phyloP scores from a whole-genome alignment of 2,888 invertebrate species.

The Polietes domitor region DNA sequence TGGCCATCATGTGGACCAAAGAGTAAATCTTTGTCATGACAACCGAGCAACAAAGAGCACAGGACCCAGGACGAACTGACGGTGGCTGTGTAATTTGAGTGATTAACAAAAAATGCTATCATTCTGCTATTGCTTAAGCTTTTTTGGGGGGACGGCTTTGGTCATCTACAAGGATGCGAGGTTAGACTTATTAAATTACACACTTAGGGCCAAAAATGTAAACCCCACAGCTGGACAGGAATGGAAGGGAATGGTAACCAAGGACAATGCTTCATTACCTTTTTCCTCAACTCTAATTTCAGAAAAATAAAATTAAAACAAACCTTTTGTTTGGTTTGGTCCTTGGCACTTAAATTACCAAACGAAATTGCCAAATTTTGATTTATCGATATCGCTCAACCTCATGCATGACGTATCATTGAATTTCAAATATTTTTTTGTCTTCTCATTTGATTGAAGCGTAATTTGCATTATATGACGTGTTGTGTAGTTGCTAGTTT shows the following conservation, averaged over 20 bases:
- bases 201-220: background rate
- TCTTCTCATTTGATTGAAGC: conserved; percentile 57
- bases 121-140: background rate
- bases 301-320: background rate
- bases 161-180: background rate
- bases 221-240: background rate
- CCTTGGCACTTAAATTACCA: conserved; percentile 13
- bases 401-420: background rate
- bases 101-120: conserved; percentile 26
- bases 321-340: background rate
- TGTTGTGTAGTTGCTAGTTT: conserved; percentile 15
- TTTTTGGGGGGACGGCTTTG: background rate
- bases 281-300: background rate
- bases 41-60: background rate
- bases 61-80: too few relatives aligned
- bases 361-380: conserved; percentile 9
- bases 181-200: conserved; percentile 34
- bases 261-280: background rate
- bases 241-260: background rate
- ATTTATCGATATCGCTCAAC: conserved; percentile 1
- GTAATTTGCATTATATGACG: conserved; percentile 55
- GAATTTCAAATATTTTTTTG: conserved; percentile 23
- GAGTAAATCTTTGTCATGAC: conserved; percentile 42
- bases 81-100: conserved; percentile 59
- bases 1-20: conserved; percentile 38